phyloP scores from a whole-genome alignment of 2,797 vertebrate species.

The Microcaecilia unicolor region DNA sequence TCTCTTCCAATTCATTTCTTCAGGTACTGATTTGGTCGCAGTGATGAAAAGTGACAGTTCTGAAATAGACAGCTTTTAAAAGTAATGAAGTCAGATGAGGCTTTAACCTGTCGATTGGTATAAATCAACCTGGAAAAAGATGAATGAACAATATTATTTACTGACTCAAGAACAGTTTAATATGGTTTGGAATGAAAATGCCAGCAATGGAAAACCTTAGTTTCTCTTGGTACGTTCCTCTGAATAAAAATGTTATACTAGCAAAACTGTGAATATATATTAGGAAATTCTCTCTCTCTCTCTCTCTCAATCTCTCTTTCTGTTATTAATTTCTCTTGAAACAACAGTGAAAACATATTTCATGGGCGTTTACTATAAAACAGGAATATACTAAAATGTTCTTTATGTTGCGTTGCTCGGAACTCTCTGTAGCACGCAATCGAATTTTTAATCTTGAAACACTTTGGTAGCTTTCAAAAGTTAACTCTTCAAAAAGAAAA shows the following conservation, averaged over 20 bases:
- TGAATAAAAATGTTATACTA: neutral
- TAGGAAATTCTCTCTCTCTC: neutral
- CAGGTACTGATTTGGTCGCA: constrained; percentile 41
- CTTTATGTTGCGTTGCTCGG: too few relatives aligned
- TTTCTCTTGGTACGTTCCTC: constrained; percentile 2
- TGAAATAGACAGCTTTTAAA: constrained; percentile 58
- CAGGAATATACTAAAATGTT: too few relatives aligned
- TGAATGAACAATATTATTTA: constrained; percentile 41
- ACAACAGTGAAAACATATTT: too few relatives aligned
- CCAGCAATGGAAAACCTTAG: neutral
- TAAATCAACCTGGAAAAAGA: constrained; percentile 54
- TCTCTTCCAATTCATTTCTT: constrained; percentile 52
- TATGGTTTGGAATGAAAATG: constrained; percentile 1
- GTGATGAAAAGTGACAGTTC: constrained; percentile 62
- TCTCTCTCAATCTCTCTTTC: neutral
- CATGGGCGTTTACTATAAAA: too few relatives aligned
- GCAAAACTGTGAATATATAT: neutral
- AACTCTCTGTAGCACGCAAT: too few relatives aligned
- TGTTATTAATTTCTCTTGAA: neutral
- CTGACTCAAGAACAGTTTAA: constrained; percentile 25
- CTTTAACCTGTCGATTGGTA: constrained; percentile 55
- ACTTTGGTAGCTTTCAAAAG: too few relatives aligned
- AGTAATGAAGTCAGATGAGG: constrained; percentile 62
- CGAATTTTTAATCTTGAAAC: too few relatives aligned
- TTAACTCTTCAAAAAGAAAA: too few relatives aligned